phyloP scores from a whole-genome alignment of 1,140 invertebrate species.

The Phthorimaea operculella region DNA sequence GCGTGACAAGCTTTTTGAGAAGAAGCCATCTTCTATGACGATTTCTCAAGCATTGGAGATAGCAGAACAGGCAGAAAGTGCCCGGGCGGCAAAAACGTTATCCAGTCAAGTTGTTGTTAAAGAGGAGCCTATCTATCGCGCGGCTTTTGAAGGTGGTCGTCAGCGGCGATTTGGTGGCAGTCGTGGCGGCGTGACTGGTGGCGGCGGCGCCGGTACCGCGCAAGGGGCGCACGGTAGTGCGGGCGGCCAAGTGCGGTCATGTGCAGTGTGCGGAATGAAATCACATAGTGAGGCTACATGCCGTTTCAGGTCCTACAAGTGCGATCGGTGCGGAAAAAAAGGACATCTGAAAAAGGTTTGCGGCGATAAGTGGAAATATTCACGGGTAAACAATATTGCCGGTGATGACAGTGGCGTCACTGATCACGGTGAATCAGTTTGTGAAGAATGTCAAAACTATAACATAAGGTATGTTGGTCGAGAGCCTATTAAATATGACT shows the following conservation, averaged over 20 bases:
- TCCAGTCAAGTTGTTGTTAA: background rate
- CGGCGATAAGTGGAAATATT: no score
- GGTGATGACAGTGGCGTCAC: no score
- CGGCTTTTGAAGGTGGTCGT: background rate
- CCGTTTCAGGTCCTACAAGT: conserved; percentile 1
- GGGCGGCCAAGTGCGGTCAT: background rate
- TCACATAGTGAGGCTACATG: background rate
- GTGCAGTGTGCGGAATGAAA: conserved; percentile 8
- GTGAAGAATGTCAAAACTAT: no score
- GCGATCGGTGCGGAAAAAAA: conserved; percentile 5
- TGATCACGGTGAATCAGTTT: no score
- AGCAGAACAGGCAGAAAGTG: conserved; percentile 7
- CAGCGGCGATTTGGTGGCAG: no score
- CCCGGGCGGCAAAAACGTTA: background rate
- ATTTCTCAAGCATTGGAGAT: conserved; percentile 4
- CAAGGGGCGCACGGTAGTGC: background rate
- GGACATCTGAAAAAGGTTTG: conserved; percentile 10
- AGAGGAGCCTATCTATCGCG: conserved; percentile 4
- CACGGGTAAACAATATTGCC: no score
- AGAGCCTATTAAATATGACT: no score
- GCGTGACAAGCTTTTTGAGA: conserved; percentile 11
- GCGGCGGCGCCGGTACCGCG: background rate
- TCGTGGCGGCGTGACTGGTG: background rate
- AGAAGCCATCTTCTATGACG: background rate
- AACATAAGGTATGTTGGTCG: no score